A percentile compares a stretch with the other conserved stretches of the same genome.
Conservation (phyloP, 2,797 vertebrate genomes). For the Coracias cyanogaster region DNA sequence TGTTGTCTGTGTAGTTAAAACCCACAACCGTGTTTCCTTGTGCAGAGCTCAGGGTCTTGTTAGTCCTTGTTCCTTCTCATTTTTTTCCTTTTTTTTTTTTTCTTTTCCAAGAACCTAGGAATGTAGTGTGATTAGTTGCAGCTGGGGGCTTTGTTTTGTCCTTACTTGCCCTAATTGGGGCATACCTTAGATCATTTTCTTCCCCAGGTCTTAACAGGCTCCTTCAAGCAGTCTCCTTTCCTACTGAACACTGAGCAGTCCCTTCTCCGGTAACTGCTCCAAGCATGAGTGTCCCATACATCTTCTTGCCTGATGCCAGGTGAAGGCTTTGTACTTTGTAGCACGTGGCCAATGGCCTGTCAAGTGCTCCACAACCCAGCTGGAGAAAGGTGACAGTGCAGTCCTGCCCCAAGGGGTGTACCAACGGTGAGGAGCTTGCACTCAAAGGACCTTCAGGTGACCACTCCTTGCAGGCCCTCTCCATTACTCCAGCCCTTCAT, state of each 20-base stretch:
- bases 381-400: neutral
- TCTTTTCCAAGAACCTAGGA: neutral
- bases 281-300: accelerated
- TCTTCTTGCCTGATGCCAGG: neutral
- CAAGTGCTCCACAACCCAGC: neutral
- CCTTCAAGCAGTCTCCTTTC: neutral
- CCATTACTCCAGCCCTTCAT: neutral
- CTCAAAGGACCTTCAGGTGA: neutral
- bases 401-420: neutral
- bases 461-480: neutral
- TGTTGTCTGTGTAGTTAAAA: neutral
- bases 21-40: neutral
- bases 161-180: neutral
- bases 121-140: neutral
- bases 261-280: neutral
- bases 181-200: neutral
- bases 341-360: neutral
- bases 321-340: neutral
- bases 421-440: neutral
- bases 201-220: neutral
- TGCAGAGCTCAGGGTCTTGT: neutral
- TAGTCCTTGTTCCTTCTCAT: neutral
- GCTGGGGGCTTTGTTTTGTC: neutral
- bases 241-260: neutral
- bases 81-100: neutral